Conservation (phyloP, 2,888 invertebrate genomes). For the Metallyticus violacea region DNA sequence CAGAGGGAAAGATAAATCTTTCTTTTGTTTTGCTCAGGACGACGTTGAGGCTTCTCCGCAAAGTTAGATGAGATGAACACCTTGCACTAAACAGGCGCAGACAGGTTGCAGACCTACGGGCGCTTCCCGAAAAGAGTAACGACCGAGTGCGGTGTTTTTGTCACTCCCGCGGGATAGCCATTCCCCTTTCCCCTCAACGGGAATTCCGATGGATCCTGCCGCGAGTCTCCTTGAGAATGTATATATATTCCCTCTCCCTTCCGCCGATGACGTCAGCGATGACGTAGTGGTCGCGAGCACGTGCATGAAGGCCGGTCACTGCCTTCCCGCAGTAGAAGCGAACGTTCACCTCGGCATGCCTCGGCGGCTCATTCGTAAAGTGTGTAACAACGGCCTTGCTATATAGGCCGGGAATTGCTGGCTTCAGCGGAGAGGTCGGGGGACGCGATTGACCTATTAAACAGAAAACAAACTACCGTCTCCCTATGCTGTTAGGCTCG, state of each 20-base stretch:
- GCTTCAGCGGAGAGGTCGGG: background rate
- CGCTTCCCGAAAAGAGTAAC: background rate
- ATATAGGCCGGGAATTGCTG: background rate
- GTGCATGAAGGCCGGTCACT: conserved; percentile 14
- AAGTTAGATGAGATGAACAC: too few relatives aligned
- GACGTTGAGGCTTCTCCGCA: too few relatives aligned
- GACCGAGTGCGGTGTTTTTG: background rate
- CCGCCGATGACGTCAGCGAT: background rate
- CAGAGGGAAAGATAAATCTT: too few relatives aligned
- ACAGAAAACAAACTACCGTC: too few relatives aligned
- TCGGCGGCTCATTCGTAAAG: too few relatives aligned
- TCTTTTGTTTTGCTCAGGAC: too few relatives aligned
- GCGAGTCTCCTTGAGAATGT: background rate
- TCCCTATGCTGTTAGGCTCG: background rate
- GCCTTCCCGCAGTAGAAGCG: background rate
- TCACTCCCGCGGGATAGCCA: background rate
- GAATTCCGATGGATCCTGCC: background rate
- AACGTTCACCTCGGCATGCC: background rate
- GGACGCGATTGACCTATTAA: background rate
- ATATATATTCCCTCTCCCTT: background rate
- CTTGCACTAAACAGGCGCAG: background rate
- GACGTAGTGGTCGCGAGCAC: background rate
- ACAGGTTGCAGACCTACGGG: background rate
- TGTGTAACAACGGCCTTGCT: background rate
- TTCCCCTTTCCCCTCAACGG: too few relatives aligned